Percentiles rank a stretch among this genome's conserved stretches.
Conservation (phyloP, 2,888 invertebrate genomes). For the Laspeyria flexula region DNA sequence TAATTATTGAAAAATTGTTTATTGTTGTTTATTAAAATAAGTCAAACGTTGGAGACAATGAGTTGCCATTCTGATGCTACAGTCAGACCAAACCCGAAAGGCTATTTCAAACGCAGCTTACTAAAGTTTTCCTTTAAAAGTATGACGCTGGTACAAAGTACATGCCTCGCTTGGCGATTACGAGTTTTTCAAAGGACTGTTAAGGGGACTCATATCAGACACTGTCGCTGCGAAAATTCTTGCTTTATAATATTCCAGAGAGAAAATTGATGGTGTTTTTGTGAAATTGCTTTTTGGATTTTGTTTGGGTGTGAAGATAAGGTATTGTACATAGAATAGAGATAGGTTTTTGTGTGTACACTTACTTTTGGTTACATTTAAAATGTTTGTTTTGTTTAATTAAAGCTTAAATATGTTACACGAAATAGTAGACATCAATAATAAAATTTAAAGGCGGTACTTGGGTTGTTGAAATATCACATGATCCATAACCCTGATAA, state of each 20-base stretch:
- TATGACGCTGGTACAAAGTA: not conserved
- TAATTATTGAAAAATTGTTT: too few species aligned
- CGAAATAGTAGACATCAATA: too few species aligned
- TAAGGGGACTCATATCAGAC: conserved; percentile 9
- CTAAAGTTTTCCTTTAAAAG: not conserved
- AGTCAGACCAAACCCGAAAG: not conserved
- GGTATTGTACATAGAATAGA: not conserved
- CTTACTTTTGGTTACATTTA: too few species aligned
- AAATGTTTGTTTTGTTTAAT: too few species aligned
- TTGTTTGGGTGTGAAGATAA: not conserved
- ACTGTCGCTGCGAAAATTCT: conserved; percentile 1
- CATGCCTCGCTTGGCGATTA: conserved; percentile 5
- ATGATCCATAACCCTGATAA: too few species aligned
- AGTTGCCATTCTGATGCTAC: too few species aligned
- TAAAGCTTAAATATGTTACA: too few species aligned
- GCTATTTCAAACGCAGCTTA: not conserved
- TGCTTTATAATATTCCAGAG: conserved; percentile 1
- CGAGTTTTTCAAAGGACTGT: conserved; percentile 7
- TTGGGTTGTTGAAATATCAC: too few species aligned
- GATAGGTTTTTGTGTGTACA: too few species aligned
- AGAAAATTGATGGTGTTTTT: conserved; percentile 11
- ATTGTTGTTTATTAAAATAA: too few species aligned
- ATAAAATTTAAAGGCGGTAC: too few species aligned
- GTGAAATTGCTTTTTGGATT: conserved; percentile 4
- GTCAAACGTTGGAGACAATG: too few species aligned